Percentiles rank a stretch among this genome's conserved stretches.
Evolutionary conservation across 2,888 invertebrate genomes (phyloP).

Genomic region (Leptura quadrifasciata): DNA sequence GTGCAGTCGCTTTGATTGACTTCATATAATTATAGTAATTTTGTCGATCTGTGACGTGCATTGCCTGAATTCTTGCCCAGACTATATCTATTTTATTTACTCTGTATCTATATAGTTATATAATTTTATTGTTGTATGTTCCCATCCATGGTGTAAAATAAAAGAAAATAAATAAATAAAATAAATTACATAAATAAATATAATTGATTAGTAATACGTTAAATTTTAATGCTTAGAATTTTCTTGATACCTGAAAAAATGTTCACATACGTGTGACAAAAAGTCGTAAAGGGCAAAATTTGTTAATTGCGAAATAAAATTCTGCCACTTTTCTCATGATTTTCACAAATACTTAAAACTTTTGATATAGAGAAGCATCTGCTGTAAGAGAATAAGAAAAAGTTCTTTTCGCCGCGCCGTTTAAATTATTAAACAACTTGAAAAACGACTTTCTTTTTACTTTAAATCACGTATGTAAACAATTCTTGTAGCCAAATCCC

Average conservation of each 20-base stretch:
- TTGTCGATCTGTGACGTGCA: too few relatives aligned
- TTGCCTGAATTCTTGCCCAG: too few relatives aligned
- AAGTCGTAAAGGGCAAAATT: not conserved
- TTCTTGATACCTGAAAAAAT: not conserved
- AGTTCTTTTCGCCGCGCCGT: not conserved
- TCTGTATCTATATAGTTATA: too few relatives aligned
- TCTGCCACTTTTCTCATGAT: not conserved
- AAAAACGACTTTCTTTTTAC: not conserved
- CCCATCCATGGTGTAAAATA: too few relatives aligned
- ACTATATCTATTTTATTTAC: too few relatives aligned
- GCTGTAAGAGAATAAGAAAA: not conserved
- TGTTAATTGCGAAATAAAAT: not conserved
- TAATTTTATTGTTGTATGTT: too few relatives aligned
- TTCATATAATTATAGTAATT: too few relatives aligned
- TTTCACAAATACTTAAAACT: not conserved
- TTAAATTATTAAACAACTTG: not conserved
- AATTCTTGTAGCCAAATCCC: not conserved
- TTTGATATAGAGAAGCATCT: not conserved
- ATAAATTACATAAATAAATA: too few relatives aligned
- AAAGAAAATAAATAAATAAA: too few relatives aligned
- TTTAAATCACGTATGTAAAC: not conserved
- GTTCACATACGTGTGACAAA: not conserved
- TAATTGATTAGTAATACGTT: too few relatives aligned
- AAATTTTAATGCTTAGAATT: not conserved
- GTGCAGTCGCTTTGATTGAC: too few relatives aligned